Evolutionary conservation across 1,140 invertebrate species (phyloP).

Genomic region (Cardiocondyla obscurior): DNA sequence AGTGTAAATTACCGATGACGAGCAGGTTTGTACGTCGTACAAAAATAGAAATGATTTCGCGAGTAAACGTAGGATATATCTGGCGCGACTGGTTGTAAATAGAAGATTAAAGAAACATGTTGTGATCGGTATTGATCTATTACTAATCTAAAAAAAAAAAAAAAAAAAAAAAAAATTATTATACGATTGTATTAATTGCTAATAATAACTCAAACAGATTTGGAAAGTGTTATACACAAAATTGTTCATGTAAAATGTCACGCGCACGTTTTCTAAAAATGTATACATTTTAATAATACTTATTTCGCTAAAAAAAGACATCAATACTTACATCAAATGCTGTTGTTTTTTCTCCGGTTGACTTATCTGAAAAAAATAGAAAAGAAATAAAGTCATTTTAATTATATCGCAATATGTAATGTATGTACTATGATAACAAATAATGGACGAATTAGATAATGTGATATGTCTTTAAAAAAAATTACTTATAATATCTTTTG

Average conservation of each 20-base stretch:
- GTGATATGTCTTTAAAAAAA: background rate
- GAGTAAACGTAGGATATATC: background rate
- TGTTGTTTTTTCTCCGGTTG: conserved; percentile 78
- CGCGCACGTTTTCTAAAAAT: background rate
- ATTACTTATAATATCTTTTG: background rate
- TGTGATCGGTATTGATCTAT: conserved; percentile 16
- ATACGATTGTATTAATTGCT: background rate
- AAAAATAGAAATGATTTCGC: conserved; percentile 60
- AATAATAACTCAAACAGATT: conserved; percentile 5
- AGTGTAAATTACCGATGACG: conserved; percentile 25
- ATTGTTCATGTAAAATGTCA: background rate
- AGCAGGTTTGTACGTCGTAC: conserved; percentile 5
- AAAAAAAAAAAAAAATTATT: too few species aligned
- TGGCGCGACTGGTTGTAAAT: background rate
- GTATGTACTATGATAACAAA: conserved; percentile 40
- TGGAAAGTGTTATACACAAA: background rate
- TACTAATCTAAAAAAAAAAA: background rate
- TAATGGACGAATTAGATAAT: conserved; percentile 43
- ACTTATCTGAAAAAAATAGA: conserved; percentile 82
- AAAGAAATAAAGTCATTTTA: conserved; percentile 62
- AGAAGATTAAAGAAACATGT: conserved; percentile 37
- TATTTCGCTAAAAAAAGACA: background rate
- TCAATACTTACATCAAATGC: conserved; percentile 79
- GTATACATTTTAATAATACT: background rate
- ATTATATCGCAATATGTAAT: background rate